Evolutionary conservation across 2,888 invertebrate genomes (phyloP), one percentile per base, ranked within the genome.

Genomic region (Latrodectus hesperus): DNA sequence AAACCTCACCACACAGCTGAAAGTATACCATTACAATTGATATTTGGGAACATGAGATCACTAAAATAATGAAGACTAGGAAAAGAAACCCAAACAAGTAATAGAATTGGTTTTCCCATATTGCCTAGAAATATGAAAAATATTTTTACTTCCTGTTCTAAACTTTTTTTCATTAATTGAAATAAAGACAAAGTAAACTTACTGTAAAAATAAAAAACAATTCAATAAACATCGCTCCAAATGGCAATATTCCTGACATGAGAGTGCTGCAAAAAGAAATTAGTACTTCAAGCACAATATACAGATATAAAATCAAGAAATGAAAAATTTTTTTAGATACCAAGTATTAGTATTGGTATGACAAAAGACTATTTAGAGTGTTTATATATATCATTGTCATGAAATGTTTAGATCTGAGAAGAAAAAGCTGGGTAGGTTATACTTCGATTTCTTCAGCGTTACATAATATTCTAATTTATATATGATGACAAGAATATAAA

Each of bases 61-160:
- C 96, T 90, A 99, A 94, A 92, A 99, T 99, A 91, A 98, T 94
- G 93, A 99, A 99, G 82, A 99, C 99, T 90, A 99, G 94, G 93
- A 99, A 98, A 90, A 99, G 94, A 93, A 99, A 99, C 90, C 99
- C 99, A 97, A 94, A 99, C 99, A 99, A 99, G 94, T 99, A 99
- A 93, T 99, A 99, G 94, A 98, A 98, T 94, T 99, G 98, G 93
- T 94, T 95, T 52, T 95, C 95, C 95, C 95, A 95, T 92, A 51
- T 93, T 91, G 90, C 90, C 88, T 85, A 53, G 55, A 79, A 76
- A 65, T 60, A 16, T 9, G 60, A 67, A 53, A 70, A 16, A 72
- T 16, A 51, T 55, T 49, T 10, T 22, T 49, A 12, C 53, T 4
- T 49, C 38, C 9, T 38, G 6, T 51, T 72, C 16, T 22, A 72